Evolutionary conservation across 2,797 vertebrate species (phyloP).

Genomic region (Hirundo rustica): DNA sequence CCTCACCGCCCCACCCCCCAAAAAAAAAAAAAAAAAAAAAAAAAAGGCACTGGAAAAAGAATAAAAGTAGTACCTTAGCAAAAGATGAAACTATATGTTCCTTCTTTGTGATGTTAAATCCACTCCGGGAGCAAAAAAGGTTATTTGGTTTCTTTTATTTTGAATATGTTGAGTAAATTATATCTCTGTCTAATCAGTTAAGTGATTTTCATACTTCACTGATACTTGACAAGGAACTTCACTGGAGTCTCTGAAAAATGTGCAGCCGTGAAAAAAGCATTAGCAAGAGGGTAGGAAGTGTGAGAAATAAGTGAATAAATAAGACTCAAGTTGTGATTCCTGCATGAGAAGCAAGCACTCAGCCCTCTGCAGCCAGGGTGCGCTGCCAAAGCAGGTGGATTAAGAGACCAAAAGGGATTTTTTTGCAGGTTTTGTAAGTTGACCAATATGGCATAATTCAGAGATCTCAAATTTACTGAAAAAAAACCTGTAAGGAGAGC

Average conservation of each 20-base stretch:
- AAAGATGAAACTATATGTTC: background rate
- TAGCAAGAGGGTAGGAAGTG: background rate
- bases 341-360: background rate
- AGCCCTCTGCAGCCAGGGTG: background rate
- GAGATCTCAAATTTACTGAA: background rate
- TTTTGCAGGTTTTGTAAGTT: background rate
- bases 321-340: background rate
- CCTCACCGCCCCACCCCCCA: no score
- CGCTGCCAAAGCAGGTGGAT: background rate
- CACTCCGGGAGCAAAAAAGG: background rate
- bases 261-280: background rate
- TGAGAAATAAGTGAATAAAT: background rate
- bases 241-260: background rate
- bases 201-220: background rate
- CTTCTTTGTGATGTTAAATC: background rate
- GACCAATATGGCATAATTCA: background rate
- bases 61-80: background rate
- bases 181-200: background rate
- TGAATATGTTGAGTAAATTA: background rate
- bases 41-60: background rate
- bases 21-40: background rate
- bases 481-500: background rate
- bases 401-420: background rate
- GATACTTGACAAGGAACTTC: background rate
- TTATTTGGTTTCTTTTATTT: background rate